These are phyloP conservation scores for Macquaria australasica DNA, from an alignment of 2,113 vertebrate genomes.

Conservation along the genomic window DNA sequence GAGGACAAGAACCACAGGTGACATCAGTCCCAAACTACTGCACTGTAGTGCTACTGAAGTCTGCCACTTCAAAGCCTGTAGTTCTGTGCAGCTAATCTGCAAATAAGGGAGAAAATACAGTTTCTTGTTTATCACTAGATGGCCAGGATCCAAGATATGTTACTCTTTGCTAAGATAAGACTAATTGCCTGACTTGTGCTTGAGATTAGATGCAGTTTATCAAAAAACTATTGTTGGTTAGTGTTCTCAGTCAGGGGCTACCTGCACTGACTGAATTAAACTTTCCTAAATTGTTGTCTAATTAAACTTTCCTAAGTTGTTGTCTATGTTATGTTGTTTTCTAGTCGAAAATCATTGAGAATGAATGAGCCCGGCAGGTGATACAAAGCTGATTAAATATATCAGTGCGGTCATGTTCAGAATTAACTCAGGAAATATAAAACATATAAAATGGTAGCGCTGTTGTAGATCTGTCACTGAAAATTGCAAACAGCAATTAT, in stretches of 20 bases:
- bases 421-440: neutral
- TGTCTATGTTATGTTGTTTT: neutral
- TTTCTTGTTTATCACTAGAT: neutral
- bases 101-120: neutral
- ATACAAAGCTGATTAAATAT: neutral
- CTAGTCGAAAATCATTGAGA: neutral
- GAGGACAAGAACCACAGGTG: constrained; percentile 21
- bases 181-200: neutral
- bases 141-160: neutral
- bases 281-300: neutral
- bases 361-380: neutral
- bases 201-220: neutral
- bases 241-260: no score
- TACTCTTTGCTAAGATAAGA: neutral
- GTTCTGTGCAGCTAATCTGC: neutral
- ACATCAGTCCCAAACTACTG: neutral
- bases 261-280: neutral
- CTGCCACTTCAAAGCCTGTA: neutral
- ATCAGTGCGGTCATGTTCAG: neutral
- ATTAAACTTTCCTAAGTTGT: neutral
- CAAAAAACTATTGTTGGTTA: neutral
- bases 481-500: neutral
- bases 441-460: neutral
- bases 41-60: no score
- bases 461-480: neutral